Base-by-base conservation (phyloP, 2,113 vertebrate species). In the Dasyprocta punctata region DNA sequence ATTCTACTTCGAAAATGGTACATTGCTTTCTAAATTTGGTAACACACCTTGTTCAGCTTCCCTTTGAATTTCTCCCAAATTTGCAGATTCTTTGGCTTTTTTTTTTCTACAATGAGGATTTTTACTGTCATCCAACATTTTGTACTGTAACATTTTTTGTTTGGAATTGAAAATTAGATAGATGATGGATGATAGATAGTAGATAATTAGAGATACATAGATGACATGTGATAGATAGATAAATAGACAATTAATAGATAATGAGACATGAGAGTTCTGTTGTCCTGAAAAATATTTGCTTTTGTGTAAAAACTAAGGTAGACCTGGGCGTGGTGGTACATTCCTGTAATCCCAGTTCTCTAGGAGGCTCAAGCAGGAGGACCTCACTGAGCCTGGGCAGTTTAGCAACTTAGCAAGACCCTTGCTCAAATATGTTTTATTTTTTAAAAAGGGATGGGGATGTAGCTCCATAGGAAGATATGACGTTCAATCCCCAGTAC, bases 1-100 rank as follows among this genome's bases (percentile, higher is more conserved):
- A 91, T 99, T 99, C 99, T 99, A 99, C 99, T 99, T 99, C 95
- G 99, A 99, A 98, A 99, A 99, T 11, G 99, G 99, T 99, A 98
- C 94, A 81, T 88, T 20, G 26, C 87, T 38, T 80, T 10, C 81
- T 60, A 63, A 58, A 44, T 77, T 86, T 8, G 47, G 13, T 65
- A 60, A 2, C 0, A 5, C 38, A 0, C 47, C 7, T 83, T 92
- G 93, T 94, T 77, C 38, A n/a, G 22, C 58, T 87, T 30, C 73
- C 90, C 78, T 14, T 69, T 60, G 30, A 82, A 41, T 41, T 54
- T 89, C 83, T 93, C 52, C 89, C 14, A 5, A 0, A 33, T 88
- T 54, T n/a, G 5, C 36, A 71, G 16, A 17, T 81, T 19, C 5
- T 65, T 88, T 92, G 56, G 4, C 33, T 91, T 26, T 86, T 78